phyloP scores from a whole-genome alignment of 2,797 vertebrate genomes.

The Loris lydekkerianus region DNA sequence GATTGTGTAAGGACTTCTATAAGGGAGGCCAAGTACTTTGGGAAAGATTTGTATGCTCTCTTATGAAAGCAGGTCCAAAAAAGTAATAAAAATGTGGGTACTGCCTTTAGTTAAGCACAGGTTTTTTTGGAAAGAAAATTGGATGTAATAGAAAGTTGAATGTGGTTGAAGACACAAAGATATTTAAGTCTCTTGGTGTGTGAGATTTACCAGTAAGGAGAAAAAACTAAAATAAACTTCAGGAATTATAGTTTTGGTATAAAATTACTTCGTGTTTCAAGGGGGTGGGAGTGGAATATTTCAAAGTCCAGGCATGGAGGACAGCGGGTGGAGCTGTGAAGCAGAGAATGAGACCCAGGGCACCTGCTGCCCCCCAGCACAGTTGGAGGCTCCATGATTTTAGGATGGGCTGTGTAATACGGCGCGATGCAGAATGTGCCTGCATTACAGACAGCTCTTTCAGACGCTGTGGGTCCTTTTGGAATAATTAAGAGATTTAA shows the following conservation, averaged over 20 bases:
- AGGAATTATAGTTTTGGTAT: background rate
- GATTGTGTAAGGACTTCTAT: background rate
- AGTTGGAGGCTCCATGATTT: background rate
- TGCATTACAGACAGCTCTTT: background rate
- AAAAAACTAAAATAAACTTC: background rate
- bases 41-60: conserved; percentile 4
- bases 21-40: background rate
- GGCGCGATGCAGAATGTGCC: background rate
- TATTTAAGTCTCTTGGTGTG: background rate
- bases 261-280: background rate
- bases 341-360: background rate
- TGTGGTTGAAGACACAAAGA: conserved; percentile 54
- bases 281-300: background rate
- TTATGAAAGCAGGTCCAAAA: background rate
- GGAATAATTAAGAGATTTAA: conserved; percentile 15
- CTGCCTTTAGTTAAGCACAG: background rate
- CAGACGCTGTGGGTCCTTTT: background rate
- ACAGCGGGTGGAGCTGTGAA: background rate
- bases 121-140: conserved; percentile 59
- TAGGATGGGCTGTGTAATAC: background rate
- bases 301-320: background rate
- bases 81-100: conserved; percentile 30
- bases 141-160: conserved; percentile 14
- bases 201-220: conserved; percentile 35
- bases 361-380: background rate